Evolutionary conservation across 2,888 invertebrate genomes (phyloP).

Genomic region (Acronicta psi): DNA sequence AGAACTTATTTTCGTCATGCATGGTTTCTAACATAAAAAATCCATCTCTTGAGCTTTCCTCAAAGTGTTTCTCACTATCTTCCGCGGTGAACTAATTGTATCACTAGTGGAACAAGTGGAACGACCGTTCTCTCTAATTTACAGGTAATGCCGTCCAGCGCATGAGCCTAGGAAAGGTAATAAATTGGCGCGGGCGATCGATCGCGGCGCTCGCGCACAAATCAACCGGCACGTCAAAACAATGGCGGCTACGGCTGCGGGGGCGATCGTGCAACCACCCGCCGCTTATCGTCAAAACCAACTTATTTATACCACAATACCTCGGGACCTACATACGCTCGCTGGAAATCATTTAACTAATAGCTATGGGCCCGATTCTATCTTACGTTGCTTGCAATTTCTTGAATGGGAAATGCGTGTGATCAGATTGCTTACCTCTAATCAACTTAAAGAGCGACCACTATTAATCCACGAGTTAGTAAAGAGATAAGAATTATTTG

Average conservation of each 20-base stretch:
- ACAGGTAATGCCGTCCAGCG: constrained; percentile 68
- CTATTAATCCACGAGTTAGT: background rate
- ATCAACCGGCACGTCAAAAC: constrained; percentile 84
- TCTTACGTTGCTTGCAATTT: constrained; percentile 39
- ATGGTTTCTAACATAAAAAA: background rate
- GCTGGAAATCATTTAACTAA: constrained; percentile 54
- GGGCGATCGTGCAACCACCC: constrained; percentile 81
- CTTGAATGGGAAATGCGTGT: constrained; percentile 40
- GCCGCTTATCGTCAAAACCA: constrained; percentile 73
- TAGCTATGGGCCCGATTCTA: constrained; percentile 47
- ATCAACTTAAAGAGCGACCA: constrained; percentile 33
- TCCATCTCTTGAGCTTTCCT: constrained; percentile 12
- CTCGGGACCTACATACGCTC: constrained; percentile 59
- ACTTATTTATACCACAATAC: constrained; percentile 62
- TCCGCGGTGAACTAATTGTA: constrained; percentile 60
- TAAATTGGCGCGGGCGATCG: constrained; percentile 80
- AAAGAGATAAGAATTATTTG: too few species aligned
- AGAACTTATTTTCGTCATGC: too few species aligned
- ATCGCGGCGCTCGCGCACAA: constrained; percentile 82
- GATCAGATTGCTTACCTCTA: constrained; percentile 24
- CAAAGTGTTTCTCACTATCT: constrained; percentile 30
- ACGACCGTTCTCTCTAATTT: constrained; percentile 77
- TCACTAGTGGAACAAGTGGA: constrained; percentile 69
- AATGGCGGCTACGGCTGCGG: constrained; percentile 79
- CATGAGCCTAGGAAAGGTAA: constrained; percentile 75